These are phyloP conservation scores for Nasonia giraulti DNA, from an alignment of 1,140 invertebrate genomes.

Conservation along the genomic window DNA sequence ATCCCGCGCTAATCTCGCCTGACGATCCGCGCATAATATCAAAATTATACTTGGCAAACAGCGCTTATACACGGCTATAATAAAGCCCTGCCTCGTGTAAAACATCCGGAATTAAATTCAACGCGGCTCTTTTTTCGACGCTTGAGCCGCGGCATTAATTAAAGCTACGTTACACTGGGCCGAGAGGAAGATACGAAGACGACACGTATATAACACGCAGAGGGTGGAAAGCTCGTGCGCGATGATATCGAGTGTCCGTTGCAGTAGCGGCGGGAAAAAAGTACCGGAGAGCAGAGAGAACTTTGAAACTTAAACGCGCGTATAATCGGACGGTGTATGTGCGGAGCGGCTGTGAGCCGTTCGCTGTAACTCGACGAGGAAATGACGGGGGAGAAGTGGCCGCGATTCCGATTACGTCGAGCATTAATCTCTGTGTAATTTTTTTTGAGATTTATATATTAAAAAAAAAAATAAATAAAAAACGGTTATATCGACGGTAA, in stretches of 20 bases:
- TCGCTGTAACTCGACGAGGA: background rate
- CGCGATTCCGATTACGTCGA: background rate
- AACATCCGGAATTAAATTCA: conserved; percentile 31
- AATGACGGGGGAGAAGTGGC: background rate
- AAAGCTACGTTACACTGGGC: conserved; percentile 17
- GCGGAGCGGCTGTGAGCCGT: background rate
- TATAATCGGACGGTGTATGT: background rate
- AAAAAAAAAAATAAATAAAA: too few species aligned
- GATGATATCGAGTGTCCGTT: background rate
- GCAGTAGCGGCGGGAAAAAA: background rate
- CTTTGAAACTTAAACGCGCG: conserved; percentile 33
- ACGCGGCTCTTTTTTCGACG: background rate
- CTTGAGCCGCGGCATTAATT: conserved; percentile 25
- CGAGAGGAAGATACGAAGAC: background rate
- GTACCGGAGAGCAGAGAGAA: background rate
- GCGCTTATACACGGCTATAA: background rate
- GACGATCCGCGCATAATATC: background rate
- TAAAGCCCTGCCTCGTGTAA: background rate
- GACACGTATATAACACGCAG: background rate
- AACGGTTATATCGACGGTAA: too few species aligned
- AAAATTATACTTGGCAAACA: background rate
- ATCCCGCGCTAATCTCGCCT: background rate
- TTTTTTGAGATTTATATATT: too few species aligned
- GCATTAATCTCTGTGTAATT: background rate
- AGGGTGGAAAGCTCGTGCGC: background rate